These are phyloP conservation scores for Pediacus dermestoides DNA, from an alignment of 2,888 invertebrate genomes.

Conservation along the genomic window DNA sequence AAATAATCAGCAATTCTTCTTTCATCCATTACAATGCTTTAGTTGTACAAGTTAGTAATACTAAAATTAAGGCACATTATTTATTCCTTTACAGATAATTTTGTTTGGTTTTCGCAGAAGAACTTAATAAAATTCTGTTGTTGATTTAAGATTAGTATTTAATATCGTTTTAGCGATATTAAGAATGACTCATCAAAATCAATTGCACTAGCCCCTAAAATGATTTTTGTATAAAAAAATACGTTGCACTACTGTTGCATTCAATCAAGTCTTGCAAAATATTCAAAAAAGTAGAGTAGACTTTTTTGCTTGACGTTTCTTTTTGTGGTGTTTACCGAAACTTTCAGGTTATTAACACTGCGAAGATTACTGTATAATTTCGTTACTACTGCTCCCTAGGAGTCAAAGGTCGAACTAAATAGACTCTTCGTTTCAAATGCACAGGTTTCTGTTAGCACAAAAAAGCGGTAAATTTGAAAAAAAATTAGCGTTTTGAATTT, in stretches of 20 bases:
- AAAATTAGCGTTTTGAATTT: conserved; percentile 1
- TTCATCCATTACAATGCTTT: conserved; percentile 65
- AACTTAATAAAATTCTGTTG: conserved; percentile 14
- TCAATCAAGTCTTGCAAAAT: conserved; percentile 10
- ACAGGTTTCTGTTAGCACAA: too few relatives aligned
- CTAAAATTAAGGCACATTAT: conserved; percentile 13
- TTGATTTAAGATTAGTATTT: conserved; percentile 14
- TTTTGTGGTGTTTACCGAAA: conserved; percentile 11
- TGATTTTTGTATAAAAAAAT: conserved; percentile 14
- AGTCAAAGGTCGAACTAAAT: too few relatives aligned
- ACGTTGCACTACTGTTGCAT: conserved; percentile 4
- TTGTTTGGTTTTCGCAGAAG: too few relatives aligned
- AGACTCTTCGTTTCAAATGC: too few relatives aligned
- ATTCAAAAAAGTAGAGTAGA: conserved; percentile 8
- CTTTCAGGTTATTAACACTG: conserved; percentile 11
- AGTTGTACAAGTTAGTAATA: conserved; percentile 5
- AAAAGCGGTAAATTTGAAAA: conserved; percentile 8
- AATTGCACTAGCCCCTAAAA: conserved; percentile 18
- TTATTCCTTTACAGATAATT: conserved; percentile 8
- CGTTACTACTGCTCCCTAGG: too few relatives aligned
- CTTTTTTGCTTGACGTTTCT: conserved; percentile 13
- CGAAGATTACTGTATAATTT: conserved; percentile 13
- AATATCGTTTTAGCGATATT: conserved; percentile 20
- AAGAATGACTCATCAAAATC: conserved; percentile 24
- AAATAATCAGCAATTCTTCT: conserved; percentile 95